These are phyloP conservation scores for Acholoe squamosa DNA, from an alignment of 2,888 invertebrate species.

Conservation along the genomic window DNA sequence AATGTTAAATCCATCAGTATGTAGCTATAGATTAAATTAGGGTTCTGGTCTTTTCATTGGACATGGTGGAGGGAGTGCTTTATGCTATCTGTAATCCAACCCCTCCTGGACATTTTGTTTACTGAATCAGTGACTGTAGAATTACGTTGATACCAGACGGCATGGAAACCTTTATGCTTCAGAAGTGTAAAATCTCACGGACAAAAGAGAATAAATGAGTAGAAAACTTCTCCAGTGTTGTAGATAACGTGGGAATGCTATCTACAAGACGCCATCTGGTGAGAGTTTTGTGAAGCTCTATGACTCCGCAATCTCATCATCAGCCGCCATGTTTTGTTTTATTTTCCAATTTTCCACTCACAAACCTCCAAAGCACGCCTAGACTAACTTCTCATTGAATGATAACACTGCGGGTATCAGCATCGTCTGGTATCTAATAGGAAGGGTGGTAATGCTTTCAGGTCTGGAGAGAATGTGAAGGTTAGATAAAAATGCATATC, in stretches of 20 bases:
- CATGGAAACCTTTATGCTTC: neutral
- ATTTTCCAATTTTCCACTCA: neutral
- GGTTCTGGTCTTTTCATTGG: too few species aligned
- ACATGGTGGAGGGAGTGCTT: too few species aligned
- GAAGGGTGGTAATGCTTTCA: neutral
- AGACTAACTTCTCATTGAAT: neutral
- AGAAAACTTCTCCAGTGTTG: neutral
- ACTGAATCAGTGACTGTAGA: neutral
- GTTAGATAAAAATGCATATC: neutral
- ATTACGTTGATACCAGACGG: neutral
- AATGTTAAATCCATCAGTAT: too few species aligned
- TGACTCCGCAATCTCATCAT: neutral
- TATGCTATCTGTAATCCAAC: too few species aligned
- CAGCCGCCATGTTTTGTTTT: neutral
- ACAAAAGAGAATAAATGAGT: neutral
- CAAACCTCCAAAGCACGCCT: neutral
- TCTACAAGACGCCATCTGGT: neutral
- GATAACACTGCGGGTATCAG: neutral
- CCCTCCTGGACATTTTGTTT: neutral
- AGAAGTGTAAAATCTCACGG: conserved; percentile 16
- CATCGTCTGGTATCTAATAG: neutral
- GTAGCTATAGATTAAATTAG: too few species aligned
- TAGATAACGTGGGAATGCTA: neutral
- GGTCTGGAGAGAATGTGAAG: too few species aligned
- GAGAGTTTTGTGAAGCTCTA: neutral